Conservation (phyloP, 2,113 vertebrate genomes). For the Phasianus colchicus region DNA sequence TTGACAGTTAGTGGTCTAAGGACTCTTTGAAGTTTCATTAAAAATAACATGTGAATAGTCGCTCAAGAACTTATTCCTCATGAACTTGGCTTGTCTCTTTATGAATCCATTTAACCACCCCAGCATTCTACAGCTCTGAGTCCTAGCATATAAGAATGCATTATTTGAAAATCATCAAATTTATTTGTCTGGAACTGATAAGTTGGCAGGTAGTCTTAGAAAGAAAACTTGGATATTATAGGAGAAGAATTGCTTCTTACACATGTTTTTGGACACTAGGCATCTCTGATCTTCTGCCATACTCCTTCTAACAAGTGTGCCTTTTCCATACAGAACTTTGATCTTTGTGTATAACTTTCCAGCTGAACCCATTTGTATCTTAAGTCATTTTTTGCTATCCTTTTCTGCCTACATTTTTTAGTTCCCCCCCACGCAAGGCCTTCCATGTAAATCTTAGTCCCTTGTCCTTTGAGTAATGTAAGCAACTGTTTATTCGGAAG, state of each 20-base stretch:
- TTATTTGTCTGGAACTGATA: background rate
- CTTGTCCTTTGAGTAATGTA: background rate
- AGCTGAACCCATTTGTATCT: background rate
- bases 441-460: background rate
- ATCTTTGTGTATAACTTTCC: background rate
- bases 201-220: background rate
- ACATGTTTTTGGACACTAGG: background rate
- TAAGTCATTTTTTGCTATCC: background rate
- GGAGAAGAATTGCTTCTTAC: background rate
- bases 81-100: background rate
- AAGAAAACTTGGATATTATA: background rate
- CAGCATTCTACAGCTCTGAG: background rate
- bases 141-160: background rate
- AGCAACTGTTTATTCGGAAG: background rate
- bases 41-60: background rate
- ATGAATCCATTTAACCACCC: background rate
- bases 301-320: background rate
- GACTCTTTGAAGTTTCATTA: background rate
- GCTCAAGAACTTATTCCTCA: background rate
- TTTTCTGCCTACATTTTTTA: background rate
- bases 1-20: background rate
- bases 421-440: background rate
- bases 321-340: background rate
- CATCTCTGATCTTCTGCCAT: background rate
- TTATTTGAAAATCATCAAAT: background rate